A percentile compares a stretch with the other conserved stretches of the same genome.
These are phyloP conservation scores for Cavia porcellus DNA, from an alignment of 2,113 vertebrate species.

Conservation along the genomic window DNA sequence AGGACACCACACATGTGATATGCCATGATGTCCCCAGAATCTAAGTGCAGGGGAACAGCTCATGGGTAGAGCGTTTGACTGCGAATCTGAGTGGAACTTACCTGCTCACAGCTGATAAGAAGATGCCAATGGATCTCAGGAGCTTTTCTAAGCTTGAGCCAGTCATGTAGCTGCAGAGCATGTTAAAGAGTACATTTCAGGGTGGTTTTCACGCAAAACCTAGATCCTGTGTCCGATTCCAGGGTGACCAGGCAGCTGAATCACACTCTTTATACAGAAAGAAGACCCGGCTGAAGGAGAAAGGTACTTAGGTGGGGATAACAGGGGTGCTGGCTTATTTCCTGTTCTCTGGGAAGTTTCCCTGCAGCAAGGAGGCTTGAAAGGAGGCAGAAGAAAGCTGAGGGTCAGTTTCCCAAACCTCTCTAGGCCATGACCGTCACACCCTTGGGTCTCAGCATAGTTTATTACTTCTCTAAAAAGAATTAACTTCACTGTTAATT, in stretches of 20 bases:
- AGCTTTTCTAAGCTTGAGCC: constrained; percentile 88
- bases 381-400: neutral
- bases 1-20: neutral
- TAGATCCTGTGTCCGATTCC: neutral
- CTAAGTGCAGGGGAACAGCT: neutral
- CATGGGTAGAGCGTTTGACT: neutral
- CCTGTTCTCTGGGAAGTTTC: neutral
- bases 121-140: constrained; percentile 90
- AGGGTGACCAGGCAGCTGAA: neutral
- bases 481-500: constrained; percentile 74
- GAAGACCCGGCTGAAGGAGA: neutral
- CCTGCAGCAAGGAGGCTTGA: neutral
- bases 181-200: constrained; percentile 84
- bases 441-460: constrained; percentile 40
- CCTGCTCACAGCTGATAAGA: constrained; percentile 91
- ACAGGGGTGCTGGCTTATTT: neutral
- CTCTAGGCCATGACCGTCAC: neutral
- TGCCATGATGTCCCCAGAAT: neutral
- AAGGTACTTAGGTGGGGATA: neutral
- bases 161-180: constrained; percentile 89
- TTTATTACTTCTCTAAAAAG: constrained; percentile 59
- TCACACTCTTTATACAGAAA: neutral
- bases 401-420: neutral
- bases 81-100: constrained; percentile 82
- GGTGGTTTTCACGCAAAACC: neutral